Evolutionary conservation across 2,113 vertebrate species (phyloP), one percentile per base, ranked within the genome.

Genomic region (Ginglymostoma cirratum): DNA sequence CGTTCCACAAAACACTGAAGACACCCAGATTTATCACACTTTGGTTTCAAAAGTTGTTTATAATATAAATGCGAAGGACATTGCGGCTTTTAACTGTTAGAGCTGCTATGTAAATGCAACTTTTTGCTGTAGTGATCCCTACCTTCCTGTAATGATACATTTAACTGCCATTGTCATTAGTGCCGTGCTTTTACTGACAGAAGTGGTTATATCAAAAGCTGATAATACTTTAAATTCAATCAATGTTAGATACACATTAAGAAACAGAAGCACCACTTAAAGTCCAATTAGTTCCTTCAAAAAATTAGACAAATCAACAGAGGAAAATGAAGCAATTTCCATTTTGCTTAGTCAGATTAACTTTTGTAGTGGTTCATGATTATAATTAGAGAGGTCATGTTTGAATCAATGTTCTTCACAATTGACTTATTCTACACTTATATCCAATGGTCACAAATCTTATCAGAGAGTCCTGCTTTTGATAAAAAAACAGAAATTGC

Each of bases 301-400:
- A 92, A 92, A 92, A 65, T 92, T 92, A 65, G 52, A 65, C 19
- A 92, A 92, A 65, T 34, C 48, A 90, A 92, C 30, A 55, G 55
- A 92, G 34, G 87, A 92, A 92, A 61, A 92, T 92, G 55, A 92
- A 92, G 87, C 87, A 92, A 92, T 92, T 65, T 92, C 80, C 87
- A 92, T 92, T 92, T 92, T 92, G 30, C 52, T 92, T 83, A 61
- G 61, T 65, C 87, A 92, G 87, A 92, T 61, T 61, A 52, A 30
- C 48, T 55, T 61, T 89, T 89, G 86, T 55, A 8, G 27, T 65
- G 34, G 30, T 92, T 15, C 55, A 92, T 92, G 55, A 6, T 30
- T 65, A 92, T 15, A 34, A 65, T 92, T 15, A 92, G 4, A 65
- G 55, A 52, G 86, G 52, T 34, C 27, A 61, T 92, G 55, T 89